These are phyloP conservation scores for Coluber constrictor DNA, from an alignment of 2,797 vertebrate species.

Conservation along the genomic window DNA sequence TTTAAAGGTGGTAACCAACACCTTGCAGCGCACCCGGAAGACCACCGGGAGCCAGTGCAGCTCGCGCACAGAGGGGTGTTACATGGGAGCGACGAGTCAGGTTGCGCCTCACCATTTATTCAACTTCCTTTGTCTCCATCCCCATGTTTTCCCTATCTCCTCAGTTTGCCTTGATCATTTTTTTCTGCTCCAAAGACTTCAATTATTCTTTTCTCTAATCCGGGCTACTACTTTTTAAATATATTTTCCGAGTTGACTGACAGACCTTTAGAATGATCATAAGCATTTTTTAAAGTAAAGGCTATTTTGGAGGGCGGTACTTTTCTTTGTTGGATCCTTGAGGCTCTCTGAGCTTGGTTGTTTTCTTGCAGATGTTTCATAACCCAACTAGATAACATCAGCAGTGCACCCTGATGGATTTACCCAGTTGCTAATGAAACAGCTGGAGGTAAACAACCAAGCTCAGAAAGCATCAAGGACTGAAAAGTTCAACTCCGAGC, in stretches of 20 bases:
- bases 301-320: neutral
- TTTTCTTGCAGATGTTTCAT: neutral
- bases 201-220: neutral
- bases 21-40: too few relatives aligned
- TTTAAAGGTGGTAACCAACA: too few relatives aligned
- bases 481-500: neutral
- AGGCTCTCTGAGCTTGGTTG: neutral
- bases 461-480: neutral
- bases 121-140: neutral
- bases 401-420: too few relatives aligned
- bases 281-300: neutral
- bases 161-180: neutral
- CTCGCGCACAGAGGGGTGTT: too few relatives aligned
- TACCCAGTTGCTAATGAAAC: too few relatives aligned
- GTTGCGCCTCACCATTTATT: too few relatives aligned
- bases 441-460: neutral
- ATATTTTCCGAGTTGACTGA: neutral
- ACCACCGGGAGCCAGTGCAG: too few relatives aligned
- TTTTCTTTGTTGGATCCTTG: neutral
- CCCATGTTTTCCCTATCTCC: neutral
- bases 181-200: neutral
- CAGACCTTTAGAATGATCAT: neutral
- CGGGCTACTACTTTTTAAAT: neutral
- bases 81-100: too few relatives aligned
- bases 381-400: neutral